These are phyloP conservation scores for Aphidius ervi DNA, from an alignment of 1,140 invertebrate genomes.

Conservation along the genomic window DNA sequence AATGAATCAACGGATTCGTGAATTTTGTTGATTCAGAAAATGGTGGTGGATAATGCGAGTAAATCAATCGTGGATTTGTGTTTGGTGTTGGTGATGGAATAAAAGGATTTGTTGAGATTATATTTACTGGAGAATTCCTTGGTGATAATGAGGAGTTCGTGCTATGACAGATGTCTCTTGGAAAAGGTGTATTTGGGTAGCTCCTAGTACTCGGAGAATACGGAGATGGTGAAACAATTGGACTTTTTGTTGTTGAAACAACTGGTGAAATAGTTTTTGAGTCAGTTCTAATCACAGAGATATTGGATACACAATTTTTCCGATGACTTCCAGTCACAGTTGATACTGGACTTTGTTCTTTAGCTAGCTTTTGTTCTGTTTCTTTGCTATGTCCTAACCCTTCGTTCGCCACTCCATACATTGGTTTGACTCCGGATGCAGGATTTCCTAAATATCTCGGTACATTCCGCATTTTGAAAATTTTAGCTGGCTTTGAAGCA, in stretches of 20 bases:
- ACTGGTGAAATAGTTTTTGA: slow-evolving; percentile 60
- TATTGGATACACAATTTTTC: slow-evolving; percentile 29
- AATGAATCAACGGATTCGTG: slow-evolving; percentile 40
- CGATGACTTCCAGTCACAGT: slow-evolving; percentile 35
- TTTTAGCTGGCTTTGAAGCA: slow-evolving; percentile 54
- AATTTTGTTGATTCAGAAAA: slow-evolving; percentile 45
- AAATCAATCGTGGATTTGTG: slow-evolving; percentile 53
- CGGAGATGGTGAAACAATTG: slow-evolving; percentile 48
- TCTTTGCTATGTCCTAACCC: slow-evolving; percentile 28
- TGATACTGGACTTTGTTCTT: slow-evolving; percentile 20
- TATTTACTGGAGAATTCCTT: slow-evolving; percentile 46
- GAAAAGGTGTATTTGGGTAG: slow-evolving; percentile 42
- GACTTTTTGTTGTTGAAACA: slow-evolving; percentile 34
- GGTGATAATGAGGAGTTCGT: slow-evolving; percentile 40
- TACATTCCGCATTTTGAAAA: slow-evolving; percentile 59
- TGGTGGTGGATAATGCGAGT: slow-evolving; percentile 45
- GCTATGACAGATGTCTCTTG: slow-evolving; percentile 41
- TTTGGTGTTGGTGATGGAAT: slow-evolving; percentile 55
- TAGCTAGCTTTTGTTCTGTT: slow-evolving; percentile 36
- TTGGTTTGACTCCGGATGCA: slow-evolving; percentile 59
- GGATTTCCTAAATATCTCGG: slow-evolving; percentile 61
- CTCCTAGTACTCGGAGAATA: slow-evolving; percentile 48
- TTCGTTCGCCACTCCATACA: slow-evolving; percentile 53
- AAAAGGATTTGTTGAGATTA: slow-evolving; percentile 54
- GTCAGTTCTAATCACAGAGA: slow-evolving; percentile 58